Evolutionary conservation across 35 echinoderm and acorn worm species (phyloP).

Genomic region (Patiria miniata): DNA sequence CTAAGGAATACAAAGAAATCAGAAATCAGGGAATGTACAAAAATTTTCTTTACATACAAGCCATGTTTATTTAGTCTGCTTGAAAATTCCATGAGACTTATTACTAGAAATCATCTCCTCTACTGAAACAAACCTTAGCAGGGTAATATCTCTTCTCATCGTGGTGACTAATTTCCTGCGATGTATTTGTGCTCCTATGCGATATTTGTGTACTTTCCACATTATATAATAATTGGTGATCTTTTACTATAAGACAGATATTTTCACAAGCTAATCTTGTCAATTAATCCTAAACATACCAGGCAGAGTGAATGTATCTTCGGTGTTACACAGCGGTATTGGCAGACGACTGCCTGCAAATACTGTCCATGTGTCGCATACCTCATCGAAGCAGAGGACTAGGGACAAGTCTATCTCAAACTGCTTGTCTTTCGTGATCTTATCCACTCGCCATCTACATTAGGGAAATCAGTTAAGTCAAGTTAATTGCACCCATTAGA

Average conservation of each 20-base stretch:
- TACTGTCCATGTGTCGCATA: neutral
- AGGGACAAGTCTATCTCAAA: neutral
- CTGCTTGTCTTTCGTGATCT: neutral
- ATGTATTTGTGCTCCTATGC: too few species aligned
- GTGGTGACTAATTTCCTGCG: neutral
- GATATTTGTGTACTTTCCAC: too few species aligned
- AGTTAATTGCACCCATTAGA: too few species aligned
- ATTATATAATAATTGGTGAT: too few species aligned
- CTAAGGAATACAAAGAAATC: neutral
- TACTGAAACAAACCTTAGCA: neutral
- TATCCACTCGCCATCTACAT: neutral
- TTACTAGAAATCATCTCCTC: neutral
- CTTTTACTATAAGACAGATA: too few species aligned
- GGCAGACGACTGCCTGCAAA: neutral
- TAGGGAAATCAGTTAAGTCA: too few species aligned
- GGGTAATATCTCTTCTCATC: neutral
- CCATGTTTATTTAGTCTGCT: neutral
- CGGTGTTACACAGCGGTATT: slow-evolving; percentile 33
- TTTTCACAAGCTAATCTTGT: too few species aligned
- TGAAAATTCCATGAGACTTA: neutral
- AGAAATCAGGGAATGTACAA: too few species aligned
- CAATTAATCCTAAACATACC: neutral
- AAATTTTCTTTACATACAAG: too few species aligned
- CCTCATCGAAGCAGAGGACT: neutral
- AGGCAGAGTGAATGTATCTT: neutral